phyloP scores from a whole-genome alignment of 2,797 vertebrate genomes.

The Diglossa cyanea region DNA sequence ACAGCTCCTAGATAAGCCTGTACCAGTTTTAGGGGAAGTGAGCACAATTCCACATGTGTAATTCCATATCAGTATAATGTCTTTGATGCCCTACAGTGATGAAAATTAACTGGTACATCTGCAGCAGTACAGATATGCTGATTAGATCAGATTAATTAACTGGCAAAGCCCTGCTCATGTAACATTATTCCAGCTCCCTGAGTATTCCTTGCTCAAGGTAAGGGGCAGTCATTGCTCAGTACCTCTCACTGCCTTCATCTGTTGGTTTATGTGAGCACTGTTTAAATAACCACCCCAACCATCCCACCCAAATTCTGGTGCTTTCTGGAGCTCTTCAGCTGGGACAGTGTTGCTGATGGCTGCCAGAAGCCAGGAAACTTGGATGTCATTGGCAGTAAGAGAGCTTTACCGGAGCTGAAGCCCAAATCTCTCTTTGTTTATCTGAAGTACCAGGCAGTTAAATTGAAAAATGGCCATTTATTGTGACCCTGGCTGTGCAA shows the following conservation, averaged over 20 bases:
- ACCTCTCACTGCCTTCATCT: background rate
- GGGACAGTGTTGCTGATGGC: background rate
- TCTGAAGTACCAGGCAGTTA: background rate
- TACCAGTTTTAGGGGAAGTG: background rate
- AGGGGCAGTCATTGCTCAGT: background rate
- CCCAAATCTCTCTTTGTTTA: background rate
- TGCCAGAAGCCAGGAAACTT: background rate
- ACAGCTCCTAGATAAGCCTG: background rate
- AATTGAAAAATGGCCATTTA: background rate
- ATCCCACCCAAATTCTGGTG: background rate
- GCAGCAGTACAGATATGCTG: background rate
- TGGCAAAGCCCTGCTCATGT: background rate
- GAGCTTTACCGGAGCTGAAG: background rate
- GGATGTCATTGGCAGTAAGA: background rate
- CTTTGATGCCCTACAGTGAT: background rate
- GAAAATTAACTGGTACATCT: background rate
- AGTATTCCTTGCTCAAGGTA: background rate
- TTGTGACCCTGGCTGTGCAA: background rate
- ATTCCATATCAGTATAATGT: background rate
- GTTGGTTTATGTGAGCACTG: background rate
- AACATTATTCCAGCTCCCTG: background rate
- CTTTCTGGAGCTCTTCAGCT: background rate
- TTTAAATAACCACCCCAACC: background rate
- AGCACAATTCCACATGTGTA: background rate
- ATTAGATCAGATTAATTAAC: background rate